Base-by-base conservation (phyloP, 2,797 vertebrate genomes). In the Melanitta fusca region DNA sequence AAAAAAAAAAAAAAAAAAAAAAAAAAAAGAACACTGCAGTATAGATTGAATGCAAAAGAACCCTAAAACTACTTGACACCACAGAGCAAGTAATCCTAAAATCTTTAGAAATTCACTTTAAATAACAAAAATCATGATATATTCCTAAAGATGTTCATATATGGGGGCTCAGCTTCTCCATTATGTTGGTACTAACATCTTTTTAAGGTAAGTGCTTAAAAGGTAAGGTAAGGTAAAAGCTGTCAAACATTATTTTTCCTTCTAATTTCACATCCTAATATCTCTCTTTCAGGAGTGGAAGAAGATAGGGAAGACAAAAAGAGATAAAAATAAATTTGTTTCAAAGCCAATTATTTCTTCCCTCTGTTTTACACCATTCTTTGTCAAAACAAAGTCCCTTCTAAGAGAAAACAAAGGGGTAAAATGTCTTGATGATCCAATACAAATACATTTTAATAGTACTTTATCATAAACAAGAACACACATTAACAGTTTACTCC, bases 41-140 rank as follows among this genome's bases (percentile, higher is more conserved):
- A 80, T 43, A 51, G 32, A 79, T 60, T 54, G 9, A 11, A 94
- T 12, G 15, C 36, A 89, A 53, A 81, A 41, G 60, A 87, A 65
- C 2, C 41, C 38, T 43, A 62, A 78, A 81, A n/a, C 13, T 80
- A 60, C 10, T 45, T 74, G 57, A 49, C 22, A 88, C 1, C 14
- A 81, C 84, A 16, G 36, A 91, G 34, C 3, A 85, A 93, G 36
- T 51, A 39, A 79, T 38, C 8, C 1, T 74, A 74, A 86, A 54
- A 84, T 56, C 32, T 74, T 82, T 53, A 84, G 25, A 78, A 95
- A 95, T 88, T 87, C 13, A 57, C 6, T 93, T 91, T 61, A 91
- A 91, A 79, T 69, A 93, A 62, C 13, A 95, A 54, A 13, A 53
- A 24, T 30, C 8, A 41, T n/a, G 7, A 16, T 38, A 38, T 32